Conservation (phyloP, 1,140 invertebrate species). For the Pissodes strobi region DNA sequence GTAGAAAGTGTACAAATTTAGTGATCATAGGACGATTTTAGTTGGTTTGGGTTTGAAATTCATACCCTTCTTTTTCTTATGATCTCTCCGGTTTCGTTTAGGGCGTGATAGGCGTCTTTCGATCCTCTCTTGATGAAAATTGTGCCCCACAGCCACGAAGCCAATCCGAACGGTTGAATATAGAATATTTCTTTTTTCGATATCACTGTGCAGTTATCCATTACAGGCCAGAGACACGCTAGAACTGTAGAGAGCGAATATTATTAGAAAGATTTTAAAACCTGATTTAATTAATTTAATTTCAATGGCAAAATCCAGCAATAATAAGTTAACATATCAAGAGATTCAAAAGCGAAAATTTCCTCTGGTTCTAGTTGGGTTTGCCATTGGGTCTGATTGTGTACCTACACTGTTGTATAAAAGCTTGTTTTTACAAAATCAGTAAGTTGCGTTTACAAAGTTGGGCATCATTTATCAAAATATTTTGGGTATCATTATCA, state of each 20-base stretch:
- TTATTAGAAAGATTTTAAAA: too few relatives aligned
- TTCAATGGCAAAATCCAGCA: background rate
- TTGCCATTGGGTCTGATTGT: too few relatives aligned
- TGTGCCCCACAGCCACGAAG: constrained; percentile 82
- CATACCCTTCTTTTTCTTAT: constrained; percentile 58
- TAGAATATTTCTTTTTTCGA: constrained; percentile 84
- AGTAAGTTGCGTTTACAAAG: too few relatives aligned
- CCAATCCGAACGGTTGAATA: constrained; percentile 80
- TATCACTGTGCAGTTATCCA: constrained; percentile 74
- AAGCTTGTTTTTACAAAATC: too few relatives aligned
- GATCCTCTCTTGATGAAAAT: constrained; percentile 83
- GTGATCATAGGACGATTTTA: too few relatives aligned
- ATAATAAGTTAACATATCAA: background rate
- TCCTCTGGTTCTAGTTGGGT: too few relatives aligned
- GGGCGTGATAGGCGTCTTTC: constrained; percentile 68
- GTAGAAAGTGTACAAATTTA: background rate
- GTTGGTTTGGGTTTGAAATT: too few relatives aligned
- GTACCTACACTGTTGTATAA: too few relatives aligned
- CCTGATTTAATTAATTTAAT: constrained; percentile 9
- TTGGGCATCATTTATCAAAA: too few relatives aligned
- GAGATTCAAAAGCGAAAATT: background rate
- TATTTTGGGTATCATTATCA: too few relatives aligned
- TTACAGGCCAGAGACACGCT: constrained; percentile 78
- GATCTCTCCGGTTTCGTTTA: constrained; percentile 74
- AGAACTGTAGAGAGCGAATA: constrained; percentile 73